Base-by-base conservation (phyloP, 37 sponge, comb jelly and placozoan genomes). In the Hormiphora californensis region DNA sequence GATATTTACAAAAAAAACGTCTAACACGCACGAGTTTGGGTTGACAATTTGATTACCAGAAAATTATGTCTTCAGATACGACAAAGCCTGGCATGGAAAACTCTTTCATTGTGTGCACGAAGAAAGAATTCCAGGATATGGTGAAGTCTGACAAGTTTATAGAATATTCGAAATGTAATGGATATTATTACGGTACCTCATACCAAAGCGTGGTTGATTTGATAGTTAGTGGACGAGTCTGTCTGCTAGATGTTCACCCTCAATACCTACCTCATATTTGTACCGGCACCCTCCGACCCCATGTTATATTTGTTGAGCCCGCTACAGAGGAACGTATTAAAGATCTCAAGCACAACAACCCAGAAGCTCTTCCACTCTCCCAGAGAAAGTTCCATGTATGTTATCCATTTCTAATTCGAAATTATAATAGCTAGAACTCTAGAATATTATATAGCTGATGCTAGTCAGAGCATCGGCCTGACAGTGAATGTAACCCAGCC, bases 261-360 rank as follows among this genome's bases (percentile, higher is more conserved):
- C 81, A 73, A 46, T 73, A 73, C 44, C 81, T 73, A 40, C 44
- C 81, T 28, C 15, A 43, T 3, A 4, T 73, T 1, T 73, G 81
- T 73, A 73, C 40, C 81, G 81, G 81, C n/a, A 73, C 81, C 9
- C 81, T 73, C 25, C 81, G 81, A 40, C 81, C 81, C 81, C 81
- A 73, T 36, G 81, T 73, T 4, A 73, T 73, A 15, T 73, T 40
- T 33, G 35, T 73, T 21, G 81, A 73, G 25, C 17, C 46, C 19
- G 44, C 81, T 11, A 73, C 46, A 1, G 81, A 73, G 44, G 81
- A 73, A 36, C 43, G 81, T 43, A 41, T 73, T n/a, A 73, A 41
- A 46, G 81, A 73, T 4, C 46, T 73, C 46, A 27, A 33, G 8
- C 81, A 73, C 4, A 40, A n/a, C 1, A 40, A 73, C 44, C 27